Evolutionary conservation across 2,113 vertebrate genomes (phyloP), one percentile per base, ranked within the genome.

Genomic region (Myotis yumanensis): DNA sequence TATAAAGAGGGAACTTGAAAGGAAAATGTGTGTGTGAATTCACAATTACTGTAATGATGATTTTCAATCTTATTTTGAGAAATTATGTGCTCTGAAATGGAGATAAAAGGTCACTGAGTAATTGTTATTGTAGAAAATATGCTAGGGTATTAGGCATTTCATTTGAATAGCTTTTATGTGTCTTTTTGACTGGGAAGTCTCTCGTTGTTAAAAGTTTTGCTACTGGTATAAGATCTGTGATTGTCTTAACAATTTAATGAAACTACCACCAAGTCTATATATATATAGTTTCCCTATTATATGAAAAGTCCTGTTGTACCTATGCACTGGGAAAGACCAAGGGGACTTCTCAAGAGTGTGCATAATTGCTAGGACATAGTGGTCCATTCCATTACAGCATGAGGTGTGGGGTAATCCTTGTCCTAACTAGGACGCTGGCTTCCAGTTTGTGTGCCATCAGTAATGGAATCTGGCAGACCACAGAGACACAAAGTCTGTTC

Each of bases 61-160:
- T 73, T 96, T 95, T 52, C n/a, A 75, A 12, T 73, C 32, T 79
- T 73, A 57, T 6, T 69, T 6, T 66, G 4, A 75, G 54, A 87
- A 73, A 77, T 90, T 62, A 35, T 35, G 40, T 66, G 25, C 54
- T 80, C 86, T 68, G 23, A 30, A 73, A 59, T 92, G 37, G 16
- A 89, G 46, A 82, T 52, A 81, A 86, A 62, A 71, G 40, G 43
- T 82, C 30, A 86, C 7, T 32, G 35, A 80, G 11, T 76, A 66
- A 86, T 82, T 93, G 23, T 73, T 85, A 85, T 68, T 91, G 88
- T 62, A 79, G 32, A 86, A 94, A 89, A 90, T 46, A 10, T 79
- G 16, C 54, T 10, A 64, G 16, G 18, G 5, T 35, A 52, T 66
- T 73, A 52, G 18, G 3, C 12, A 83, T 69, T 84, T 90, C 3